Base-by-base conservation (phyloP, 2,888 invertebrate genomes). In the Gymnosoma rotundatum region DNA sequence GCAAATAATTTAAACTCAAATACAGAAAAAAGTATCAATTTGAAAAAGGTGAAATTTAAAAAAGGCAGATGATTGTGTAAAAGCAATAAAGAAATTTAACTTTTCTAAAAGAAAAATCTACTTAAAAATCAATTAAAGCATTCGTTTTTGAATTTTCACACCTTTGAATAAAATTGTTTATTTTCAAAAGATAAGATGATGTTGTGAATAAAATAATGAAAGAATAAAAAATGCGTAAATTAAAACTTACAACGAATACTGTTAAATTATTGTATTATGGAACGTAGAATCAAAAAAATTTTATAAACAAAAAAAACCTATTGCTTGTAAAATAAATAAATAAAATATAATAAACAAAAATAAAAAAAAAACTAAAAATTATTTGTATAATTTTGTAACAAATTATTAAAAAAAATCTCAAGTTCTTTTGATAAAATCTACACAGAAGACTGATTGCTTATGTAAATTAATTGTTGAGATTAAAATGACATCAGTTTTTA, bases 1-100 rank as follows among this genome's bases (percentile, higher is more conserved):
- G 80, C 81, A 80, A 83, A 73, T 64, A 42, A 50, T 38, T 54
- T 20, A 8, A 54, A 56, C 48, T n/a, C 8, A 67, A 32, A 78
- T 14, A 45, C 20, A 45, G 9, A 64, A 60, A 45, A 79, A 60
- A 73, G 45, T 54, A 61, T 50, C 45, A 32, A 66, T 36, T 58
- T 18, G 36, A 58, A 52, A 42, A 66, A 66, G 72, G 73, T 73
- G 73, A 42, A 52, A 60, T 50, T 66, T 12, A 58, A 66, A 14
- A 38, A 12, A 52, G 21, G 25, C 10, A 69, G 12, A 52, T 74
- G 50, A 25, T 73, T 60, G 21, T 50, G 45, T 32, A 63, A 69
- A 69, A 58, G 45, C 50, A 60, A 48, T 21, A 69, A 32, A 42
- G 21, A 75, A 75, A 48, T 54, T 6, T 67, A 61, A 18, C 14